A percentile compares a stretch with the other conserved stretches of the same genome.
phyloP scores from a whole-genome alignment of 2,888 invertebrate genomes.

The Cataglyphis cursor region DNA sequence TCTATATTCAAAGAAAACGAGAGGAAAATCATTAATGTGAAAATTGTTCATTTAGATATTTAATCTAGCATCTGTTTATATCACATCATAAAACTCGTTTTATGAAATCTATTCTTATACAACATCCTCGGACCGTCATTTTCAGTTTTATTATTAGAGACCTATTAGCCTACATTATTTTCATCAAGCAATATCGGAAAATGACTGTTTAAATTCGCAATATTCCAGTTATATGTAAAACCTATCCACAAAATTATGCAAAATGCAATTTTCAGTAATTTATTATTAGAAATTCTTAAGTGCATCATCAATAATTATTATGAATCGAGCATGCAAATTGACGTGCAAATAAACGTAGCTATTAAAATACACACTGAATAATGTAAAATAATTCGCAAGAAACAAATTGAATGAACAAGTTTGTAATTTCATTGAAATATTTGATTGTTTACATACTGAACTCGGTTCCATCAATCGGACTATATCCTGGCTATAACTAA shows the following conservation, averaged over 20 bases:
- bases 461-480: conserved; percentile 32
- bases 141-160: conserved; percentile 7
- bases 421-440: conserved; percentile 49
- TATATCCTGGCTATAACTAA: conserved; percentile 31
- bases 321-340: not conserved
- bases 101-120: not conserved
- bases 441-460: conserved; percentile 22
- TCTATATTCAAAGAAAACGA: not conserved
- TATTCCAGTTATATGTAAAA: not conserved
- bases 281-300: conserved; percentile 4
- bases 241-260: not conserved
- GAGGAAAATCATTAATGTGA: not conserved
- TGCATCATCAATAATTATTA: conserved; percentile 1
- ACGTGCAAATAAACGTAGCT: not conserved
- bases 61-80: conserved; percentile 1
- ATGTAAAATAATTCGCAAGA: not conserved
- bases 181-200: not conserved
- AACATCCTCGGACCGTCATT: not conserved
- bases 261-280: not conserved
- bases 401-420: conserved; percentile 9
- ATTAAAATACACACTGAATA: conserved; percentile 11
- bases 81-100: not conserved
- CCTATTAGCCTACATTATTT: not conserved
- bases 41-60: not conserved
- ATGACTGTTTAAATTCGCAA: not conserved